A percentile compares a stretch with the other conserved stretches of the same genome.
Evolutionary conservation across 1,140 invertebrate genomes (phyloP).

Genomic region (Euborellia annulipes): DNA sequence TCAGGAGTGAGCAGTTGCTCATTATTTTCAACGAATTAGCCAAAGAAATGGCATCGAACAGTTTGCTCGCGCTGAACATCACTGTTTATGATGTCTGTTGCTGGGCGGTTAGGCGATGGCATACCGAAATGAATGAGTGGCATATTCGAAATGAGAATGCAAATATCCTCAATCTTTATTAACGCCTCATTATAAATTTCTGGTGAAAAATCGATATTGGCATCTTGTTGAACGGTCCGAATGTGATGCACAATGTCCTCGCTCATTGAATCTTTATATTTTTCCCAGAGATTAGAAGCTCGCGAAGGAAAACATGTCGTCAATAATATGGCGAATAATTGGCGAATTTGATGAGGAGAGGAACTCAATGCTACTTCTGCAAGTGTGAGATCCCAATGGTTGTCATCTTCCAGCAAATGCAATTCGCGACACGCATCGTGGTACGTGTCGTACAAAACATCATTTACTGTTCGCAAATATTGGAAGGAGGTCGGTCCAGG

Average conservation of each 20-base stretch:
- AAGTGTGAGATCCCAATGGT: conserved; percentile 23
- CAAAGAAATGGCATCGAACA: conserved; percentile 3
- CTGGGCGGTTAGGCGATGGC: conserved; percentile 13
- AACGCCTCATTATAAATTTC: conserved; percentile 11
- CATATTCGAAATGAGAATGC: conserved; percentile 12
- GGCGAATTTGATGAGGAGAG: conserved; percentile 18
- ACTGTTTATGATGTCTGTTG: conserved; percentile 11
- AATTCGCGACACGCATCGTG: conserved; percentile 23
- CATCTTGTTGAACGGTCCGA: conserved; percentile 5
- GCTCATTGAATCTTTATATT: conserved; percentile 21
- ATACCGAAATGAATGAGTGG: conserved; percentile 16
- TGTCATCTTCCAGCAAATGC: conserved; percentile 25
- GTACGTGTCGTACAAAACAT: conserved; percentile 25
- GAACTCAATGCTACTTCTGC: conserved; percentile 19
- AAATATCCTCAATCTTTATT: conserved; percentile 16
- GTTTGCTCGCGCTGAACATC: background rate
- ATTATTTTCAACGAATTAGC: background rate
- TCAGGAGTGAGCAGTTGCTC: conserved; percentile 11
- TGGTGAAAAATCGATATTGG: conserved; percentile 17
- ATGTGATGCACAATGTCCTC: conserved; percentile 21
- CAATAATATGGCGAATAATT: conserved; percentile 28
- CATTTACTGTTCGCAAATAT: conserved; percentile 24
- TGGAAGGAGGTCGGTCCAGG: conserved; percentile 26
- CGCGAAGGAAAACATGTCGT: conserved; percentile 20
- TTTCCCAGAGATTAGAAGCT: conserved; percentile 20